Conservation (phyloP, 2,113 vertebrate genomes). For the Ondatra zibethicus region DNA sequence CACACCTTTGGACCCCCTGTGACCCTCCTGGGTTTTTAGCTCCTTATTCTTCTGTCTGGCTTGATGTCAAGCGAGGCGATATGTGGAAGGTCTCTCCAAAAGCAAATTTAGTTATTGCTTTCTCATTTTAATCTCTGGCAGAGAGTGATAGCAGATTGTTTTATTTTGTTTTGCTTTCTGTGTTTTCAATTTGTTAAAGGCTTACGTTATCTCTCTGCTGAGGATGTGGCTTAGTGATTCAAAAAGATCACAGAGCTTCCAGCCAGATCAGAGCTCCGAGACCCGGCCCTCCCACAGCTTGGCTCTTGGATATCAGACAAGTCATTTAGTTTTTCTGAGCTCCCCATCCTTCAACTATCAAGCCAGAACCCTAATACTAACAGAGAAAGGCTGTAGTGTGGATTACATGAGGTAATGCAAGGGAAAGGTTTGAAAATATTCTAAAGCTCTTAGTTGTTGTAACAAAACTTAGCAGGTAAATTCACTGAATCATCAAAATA, state of each 20-base stretch:
- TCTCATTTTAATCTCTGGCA: conserved; percentile 26
- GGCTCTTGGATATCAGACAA: not conserved
- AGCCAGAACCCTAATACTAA: not conserved
- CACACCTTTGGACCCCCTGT: not conserved
- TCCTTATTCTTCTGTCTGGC: not conserved
- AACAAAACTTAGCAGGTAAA: conserved; percentile 15
- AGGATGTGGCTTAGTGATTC: not conserved
- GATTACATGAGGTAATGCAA: not conserved
- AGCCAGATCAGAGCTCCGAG: not conserved
- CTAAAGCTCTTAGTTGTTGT: conserved; percentile 8
- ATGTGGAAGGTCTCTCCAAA: conserved; percentile 32
- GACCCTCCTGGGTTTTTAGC: not conserved
- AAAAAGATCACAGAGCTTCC: not conserved
- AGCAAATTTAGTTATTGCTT: not conserved
- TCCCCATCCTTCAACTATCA: not conserved
- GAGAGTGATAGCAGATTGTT: not conserved
- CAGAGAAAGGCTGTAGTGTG: not conserved
- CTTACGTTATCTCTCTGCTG: not conserved
- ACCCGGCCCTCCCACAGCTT: not conserved
- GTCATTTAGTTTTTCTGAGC: not conserved
- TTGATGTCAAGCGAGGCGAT: not conserved
- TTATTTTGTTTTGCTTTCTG: conserved; percentile 13
- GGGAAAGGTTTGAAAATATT: conserved; percentile 35
- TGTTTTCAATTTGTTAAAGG: conserved; percentile 47
- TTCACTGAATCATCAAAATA: conserved; percentile 26